Evolutionary conservation across 2,797 vertebrate genomes (phyloP), one percentile per base, ranked within the genome.

Genomic region (Thalassophryne amazonica): DNA sequence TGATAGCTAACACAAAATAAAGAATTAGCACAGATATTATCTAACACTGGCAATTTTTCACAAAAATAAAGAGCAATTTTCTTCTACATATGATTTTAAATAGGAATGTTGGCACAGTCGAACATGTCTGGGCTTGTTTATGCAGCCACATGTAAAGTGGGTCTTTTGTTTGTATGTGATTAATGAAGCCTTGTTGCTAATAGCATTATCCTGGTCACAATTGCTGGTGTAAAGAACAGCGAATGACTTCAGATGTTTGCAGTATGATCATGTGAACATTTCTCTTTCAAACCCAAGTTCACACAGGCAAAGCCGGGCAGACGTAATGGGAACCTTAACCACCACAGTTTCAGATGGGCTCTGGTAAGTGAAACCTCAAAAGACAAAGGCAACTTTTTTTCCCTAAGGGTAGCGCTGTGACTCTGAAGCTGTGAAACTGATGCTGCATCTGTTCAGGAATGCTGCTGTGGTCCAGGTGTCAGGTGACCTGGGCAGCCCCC

Each of bases 241-340:
- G 76, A 23, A 34, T 35, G 43, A 63, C 58, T 69, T 25, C 40
- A 33, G 33, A 62, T 45, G 78, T 81, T 78, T 76, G 73, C 13
- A 73, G 41, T 69, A 67, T 54, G 7, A 22, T 41, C 63, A 41
- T 12, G 30, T 59, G 29, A 68, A 75, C 46, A 55, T 37, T 24
- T 47, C 47, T 43, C 33, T 68, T 76, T 67, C 58, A 78, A 86
- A 86, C 75, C 82, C 83, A 87, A 84, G 86, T 84, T 80, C 61
- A 71, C 73, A 75, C 77, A 80, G 46, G 49, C 61, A 54, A 31
- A 61, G 49, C 23, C 10, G 48, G 47, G 63, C n/a, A 36, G 40
- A 33, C 38, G 20, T 25, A 39, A 25, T 5, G 29, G 40, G 31
- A 76, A 70, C 65, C 67, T 57, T 46, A 54, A 33, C 30, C 38